Evolutionary conservation across 2,888 invertebrate species (phyloP), one percentile per base, ranked within the genome.

Genomic region (Steinernema carpocapsae): DNA sequence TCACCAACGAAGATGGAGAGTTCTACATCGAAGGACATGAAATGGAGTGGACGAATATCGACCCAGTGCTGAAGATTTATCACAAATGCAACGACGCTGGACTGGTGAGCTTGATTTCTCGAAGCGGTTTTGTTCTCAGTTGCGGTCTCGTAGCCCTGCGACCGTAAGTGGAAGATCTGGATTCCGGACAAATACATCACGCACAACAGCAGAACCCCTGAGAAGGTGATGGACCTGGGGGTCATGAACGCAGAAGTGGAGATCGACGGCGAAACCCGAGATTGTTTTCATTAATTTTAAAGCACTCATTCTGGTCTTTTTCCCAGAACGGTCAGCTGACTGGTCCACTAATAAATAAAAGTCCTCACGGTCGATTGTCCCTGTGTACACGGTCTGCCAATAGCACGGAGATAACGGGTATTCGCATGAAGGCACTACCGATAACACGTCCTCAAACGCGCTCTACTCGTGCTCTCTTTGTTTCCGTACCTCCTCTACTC

Each of bases 81-180:
- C 83, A 83, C 72, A 79, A 82, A 72, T 85, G 85, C 73, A 80
- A 80, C 72, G 80, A 82, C 72, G 77, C 78, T 45, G 80, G 79
- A 73, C 77, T 70, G 75, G 83, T 83, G 14, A 56, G 72, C 29
- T 19, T 19, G 26, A 17, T 7, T 26, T 43, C 6, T 37, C 37
- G 37, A 37, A 37, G 37, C 3, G 37, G 37, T 6, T 37, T n/a
- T 19, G 17, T n/a, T 26, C 14, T 51, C 7, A 26, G 22, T 17
- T 51, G 1, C 3, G 4, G 19, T n/a, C 1, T 79, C 79, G 42
- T 64, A 84, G 84, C 79, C 78, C 0, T 84, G 84, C 71, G 81
- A 80, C 71, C 75, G 84, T 10, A 78, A 80, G 72, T 83, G 83
- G 83, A 76, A 77, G 1, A 81, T 84, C 46, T 76, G 79, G 52